Conservation (phyloP, 1,140 invertebrate genomes). For the Leptopilina boulardi region DNA sequence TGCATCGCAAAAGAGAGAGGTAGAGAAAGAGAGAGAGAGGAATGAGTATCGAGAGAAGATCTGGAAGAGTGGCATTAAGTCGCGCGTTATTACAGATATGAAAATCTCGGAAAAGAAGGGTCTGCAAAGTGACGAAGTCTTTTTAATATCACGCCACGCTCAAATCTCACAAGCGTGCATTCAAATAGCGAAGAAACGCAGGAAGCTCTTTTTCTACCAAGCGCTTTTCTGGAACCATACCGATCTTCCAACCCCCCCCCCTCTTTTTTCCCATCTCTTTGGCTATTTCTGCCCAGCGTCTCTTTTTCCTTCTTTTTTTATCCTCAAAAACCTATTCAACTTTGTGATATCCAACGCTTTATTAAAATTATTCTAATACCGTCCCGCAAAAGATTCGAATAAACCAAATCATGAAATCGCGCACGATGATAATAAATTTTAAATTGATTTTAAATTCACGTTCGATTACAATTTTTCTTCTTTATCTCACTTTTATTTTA, state of each 20-base stretch:
- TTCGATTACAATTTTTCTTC: too few species aligned
- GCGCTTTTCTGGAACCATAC: background rate
- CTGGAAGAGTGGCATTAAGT: slow-evolving; percentile 40
- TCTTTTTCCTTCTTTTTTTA: slow-evolving; percentile 22
- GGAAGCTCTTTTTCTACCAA: slow-evolving; percentile 34
- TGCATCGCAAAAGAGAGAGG: slow-evolving; percentile 41
- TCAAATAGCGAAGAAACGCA: slow-evolving; percentile 48
- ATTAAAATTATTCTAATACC: slow-evolving; percentile 68
- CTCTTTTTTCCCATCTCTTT: background rate
- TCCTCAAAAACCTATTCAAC: slow-evolving; percentile 28
- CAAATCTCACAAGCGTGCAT: slow-evolving; percentile 44
- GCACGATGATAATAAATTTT: slow-evolving; percentile 44
- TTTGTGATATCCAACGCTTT: slow-evolving; percentile 50
- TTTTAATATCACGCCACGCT: slow-evolving; percentile 58
- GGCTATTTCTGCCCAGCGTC: background rate
- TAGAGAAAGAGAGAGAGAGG: too few species aligned
- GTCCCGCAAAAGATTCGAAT: slow-evolving; percentile 21
- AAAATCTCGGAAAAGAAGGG: slow-evolving; percentile 43
- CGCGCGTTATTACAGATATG: slow-evolving; percentile 53
- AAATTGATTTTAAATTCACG: slow-evolving; percentile 43
- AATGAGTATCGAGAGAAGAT: slow-evolving; percentile 21
- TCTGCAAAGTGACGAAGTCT: slow-evolving; percentile 43
- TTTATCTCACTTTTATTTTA: too few species aligned
- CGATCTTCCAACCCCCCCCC: background rate
- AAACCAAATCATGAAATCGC: slow-evolving; percentile 41